Base-by-base conservation (phyloP, 2,888 invertebrate species). In the Apotomis capreana region DNA sequence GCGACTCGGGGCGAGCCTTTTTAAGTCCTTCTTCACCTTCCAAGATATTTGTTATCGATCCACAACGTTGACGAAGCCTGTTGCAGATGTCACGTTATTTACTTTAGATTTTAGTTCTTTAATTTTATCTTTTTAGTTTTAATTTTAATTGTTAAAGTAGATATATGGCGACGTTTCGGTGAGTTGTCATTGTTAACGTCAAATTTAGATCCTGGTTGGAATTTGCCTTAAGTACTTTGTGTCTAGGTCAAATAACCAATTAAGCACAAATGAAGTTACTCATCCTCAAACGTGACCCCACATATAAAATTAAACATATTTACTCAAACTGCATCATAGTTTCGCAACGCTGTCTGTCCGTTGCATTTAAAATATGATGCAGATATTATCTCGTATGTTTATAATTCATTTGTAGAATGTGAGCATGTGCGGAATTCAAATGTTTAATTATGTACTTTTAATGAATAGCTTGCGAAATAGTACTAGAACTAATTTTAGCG, bases 311-410 rank as follows among this genome's bases (percentile, higher is more conserved):
- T 58, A 26, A 69, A 54, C 44, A 54, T 26, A 59, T 52, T 59
- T 49, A 55, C 46, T 59, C 65, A 60, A 62, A 36, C 55, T 44
- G 3, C 6, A 13, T 54, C 52, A 37, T 65, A 59, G 65, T 70
- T 70, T 37, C 40, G 70, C 65, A 61, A 70, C 51, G 55, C 37
- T 49, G 40, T 46, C 13, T 37, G 12, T 15, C 13, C 49, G 55
- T 46, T 6, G 57, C 55, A 57, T 62, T 36, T 52, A 46, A 62
- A 51, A 58, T 58, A 51, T 4, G 26, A n/a, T 58, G 26, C n/a
- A 46, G 70, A 64, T 65, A 55, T n/a, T 15, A 70, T 70, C 65
- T 37, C 12, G 36, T 60, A 60, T 9, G 37, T 69, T 61, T 60
- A 15, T 46, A 44, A n/a, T n/a, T n/a, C 40, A 58, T 58, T 13